A percentile compares a stretch with the other conserved stretches of the same genome.
phyloP scores from a whole-genome alignment of 1,140 invertebrate species.

The Microplitis demolitor region DNA sequence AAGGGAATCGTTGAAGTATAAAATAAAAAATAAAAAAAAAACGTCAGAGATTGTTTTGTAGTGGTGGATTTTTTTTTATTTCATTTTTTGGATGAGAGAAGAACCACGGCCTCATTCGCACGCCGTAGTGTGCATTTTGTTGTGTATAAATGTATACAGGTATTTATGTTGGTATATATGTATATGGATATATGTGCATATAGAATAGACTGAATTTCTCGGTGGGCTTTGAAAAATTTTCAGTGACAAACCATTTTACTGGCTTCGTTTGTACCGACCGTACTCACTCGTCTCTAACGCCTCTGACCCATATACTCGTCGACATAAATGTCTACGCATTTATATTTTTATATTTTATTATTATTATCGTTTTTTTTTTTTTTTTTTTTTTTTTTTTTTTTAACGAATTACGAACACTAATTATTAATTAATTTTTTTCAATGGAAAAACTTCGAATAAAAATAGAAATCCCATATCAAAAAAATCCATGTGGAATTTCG shows the following conservation, averaged over 20 bases:
- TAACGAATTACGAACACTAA: too few species aligned
- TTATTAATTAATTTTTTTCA: too few species aligned
- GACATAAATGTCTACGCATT: conserved; percentile 14
- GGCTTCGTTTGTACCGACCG: conserved; percentile 6
- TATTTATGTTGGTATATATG: background rate
- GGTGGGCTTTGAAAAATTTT: conserved; percentile 19
- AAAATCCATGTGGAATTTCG: too few species aligned
- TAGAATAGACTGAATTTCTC: conserved; percentile 2
- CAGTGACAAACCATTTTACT: conserved; percentile 22
- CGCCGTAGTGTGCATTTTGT: background rate
- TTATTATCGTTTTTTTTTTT: background rate
- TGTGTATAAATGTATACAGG: background rate
- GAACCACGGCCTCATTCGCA: background rate
- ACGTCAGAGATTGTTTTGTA: too few species aligned
- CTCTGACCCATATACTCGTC: conserved; percentile 21
- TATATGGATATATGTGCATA: background rate
- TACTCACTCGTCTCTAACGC: background rate
- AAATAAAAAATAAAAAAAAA: too few species aligned
- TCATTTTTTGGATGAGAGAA: too few species aligned
- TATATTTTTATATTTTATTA: background rate
- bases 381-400: background rate
- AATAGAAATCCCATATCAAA: too few species aligned
- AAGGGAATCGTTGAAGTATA: too few species aligned
- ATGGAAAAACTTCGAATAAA: too few species aligned
- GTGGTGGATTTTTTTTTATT: background rate